These are phyloP conservation scores for Candoia aspera DNA, from an alignment of 2,113 vertebrate species.

Conservation along the genomic window DNA sequence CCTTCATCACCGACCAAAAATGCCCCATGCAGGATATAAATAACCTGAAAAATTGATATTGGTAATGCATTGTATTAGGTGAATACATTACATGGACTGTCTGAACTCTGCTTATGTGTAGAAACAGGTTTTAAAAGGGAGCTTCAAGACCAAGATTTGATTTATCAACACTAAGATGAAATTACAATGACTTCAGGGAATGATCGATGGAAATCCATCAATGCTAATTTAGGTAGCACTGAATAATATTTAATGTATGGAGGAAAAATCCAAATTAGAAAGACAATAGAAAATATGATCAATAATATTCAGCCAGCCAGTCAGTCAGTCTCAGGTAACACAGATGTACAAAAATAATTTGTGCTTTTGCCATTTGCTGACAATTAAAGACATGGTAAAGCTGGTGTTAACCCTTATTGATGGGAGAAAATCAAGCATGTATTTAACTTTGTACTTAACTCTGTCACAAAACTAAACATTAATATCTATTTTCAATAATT, in stretches of 20 bases:
- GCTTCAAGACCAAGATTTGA: slow-evolving; percentile 5
- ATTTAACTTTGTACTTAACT: not conserved
- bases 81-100: slow-evolving; percentile 22
- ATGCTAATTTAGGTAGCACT: not conserved
- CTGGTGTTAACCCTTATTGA: not conserved
- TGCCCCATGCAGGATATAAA: slow-evolving; percentile 32
- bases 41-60: slow-evolving; percentile 38
- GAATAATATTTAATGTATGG: slow-evolving; percentile 10
- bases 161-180: not conserved
- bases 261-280: not conserved
- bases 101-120: slow-evolving; percentile 20
- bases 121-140: slow-evolving; percentile 13
- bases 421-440: no score
- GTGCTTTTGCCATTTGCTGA: not conserved
- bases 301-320: not conserved
- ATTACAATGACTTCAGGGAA: not conserved
- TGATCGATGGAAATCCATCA: slow-evolving; percentile 14
- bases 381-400: not conserved
- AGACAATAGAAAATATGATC: not conserved
- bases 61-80: slow-evolving; percentile 23
- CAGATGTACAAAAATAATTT: not conserved
- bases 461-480: not conserved
- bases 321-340: not conserved
- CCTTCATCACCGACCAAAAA: slow-evolving; percentile 28
- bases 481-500: not conserved